A percentile compares a stretch with the other conserved stretches of the same genome.
Evolutionary conservation across 1,140 invertebrate species (phyloP).

Genomic region (Drosophila oshimai): DNA sequence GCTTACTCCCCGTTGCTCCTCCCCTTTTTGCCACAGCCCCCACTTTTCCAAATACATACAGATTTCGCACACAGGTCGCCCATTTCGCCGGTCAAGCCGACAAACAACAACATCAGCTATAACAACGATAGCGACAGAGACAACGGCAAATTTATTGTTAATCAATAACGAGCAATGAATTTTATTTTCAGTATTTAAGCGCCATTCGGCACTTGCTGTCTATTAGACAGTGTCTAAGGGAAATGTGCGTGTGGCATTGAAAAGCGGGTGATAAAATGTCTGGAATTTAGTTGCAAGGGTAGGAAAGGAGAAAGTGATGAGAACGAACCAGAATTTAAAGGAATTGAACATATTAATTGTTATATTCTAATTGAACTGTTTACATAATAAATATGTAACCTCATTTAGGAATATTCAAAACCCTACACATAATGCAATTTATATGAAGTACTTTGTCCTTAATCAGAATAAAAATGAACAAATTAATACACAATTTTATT

Average conservation of each 20-base stretch:
- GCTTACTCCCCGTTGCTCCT: background rate
- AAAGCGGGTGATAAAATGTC: slow-evolving; percentile 11
- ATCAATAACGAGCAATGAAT: slow-evolving; percentile 37
- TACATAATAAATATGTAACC: too few relatives aligned
- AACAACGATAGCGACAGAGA: slow-evolving; percentile 20
- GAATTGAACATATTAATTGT: too few relatives aligned
- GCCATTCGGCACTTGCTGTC: slow-evolving; percentile 14
- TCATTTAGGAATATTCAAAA: too few relatives aligned
- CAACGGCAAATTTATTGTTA: slow-evolving; percentile 46
- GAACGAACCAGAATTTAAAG: background rate
- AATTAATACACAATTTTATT: too few relatives aligned
- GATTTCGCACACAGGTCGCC: slow-evolving; percentile 13
- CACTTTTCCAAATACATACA: background rate
- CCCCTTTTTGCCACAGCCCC: background rate
- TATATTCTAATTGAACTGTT: too few relatives aligned
- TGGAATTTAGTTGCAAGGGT: background rate
- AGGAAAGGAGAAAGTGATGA: slow-evolving; percentile 9
- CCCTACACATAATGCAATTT: too few relatives aligned
- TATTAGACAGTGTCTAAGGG: too few relatives aligned
- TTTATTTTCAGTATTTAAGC: slow-evolving; percentile 45
- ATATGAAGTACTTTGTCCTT: too few relatives aligned
- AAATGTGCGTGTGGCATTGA: slow-evolving; percentile 16
- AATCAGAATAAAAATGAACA: too few relatives aligned
- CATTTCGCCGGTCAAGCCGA: slow-evolving; percentile 38
- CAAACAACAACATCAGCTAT: slow-evolving; percentile 10